Conservation (phyloP, 1,140 invertebrate species). For the Catajapyx aquilonaris region DNA sequence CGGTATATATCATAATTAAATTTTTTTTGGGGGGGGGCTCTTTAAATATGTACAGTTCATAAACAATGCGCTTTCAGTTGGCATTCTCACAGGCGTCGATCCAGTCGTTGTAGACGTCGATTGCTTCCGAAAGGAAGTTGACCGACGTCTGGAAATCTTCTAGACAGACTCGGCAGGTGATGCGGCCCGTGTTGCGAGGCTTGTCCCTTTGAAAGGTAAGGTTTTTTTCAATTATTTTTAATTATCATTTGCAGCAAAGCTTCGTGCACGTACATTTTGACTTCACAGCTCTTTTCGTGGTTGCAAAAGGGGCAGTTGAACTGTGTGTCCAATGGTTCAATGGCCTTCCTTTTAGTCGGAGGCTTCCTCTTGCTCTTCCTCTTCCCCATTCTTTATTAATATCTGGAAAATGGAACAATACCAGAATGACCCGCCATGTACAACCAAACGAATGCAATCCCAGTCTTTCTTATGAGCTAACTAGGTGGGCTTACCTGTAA, state of each 20-base stretch:
- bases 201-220: constrained; percentile 77
- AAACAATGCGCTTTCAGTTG: too few relatives aligned
- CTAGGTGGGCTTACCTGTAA: too few relatives aligned
- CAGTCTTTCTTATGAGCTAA: too few relatives aligned
- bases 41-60: too few relatives aligned
- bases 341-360: constrained; percentile 79
- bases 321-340: constrained; percentile 80
- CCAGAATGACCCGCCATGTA: too few relatives aligned
- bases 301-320: constrained; percentile 99
- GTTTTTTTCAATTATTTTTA: not conserved
- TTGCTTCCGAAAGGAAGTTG: constrained; percentile 86
- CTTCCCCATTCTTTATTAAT: too few relatives aligned
- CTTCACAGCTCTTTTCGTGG: constrained; percentile 97
- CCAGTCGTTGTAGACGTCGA: constrained; percentile 99
- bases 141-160: constrained; percentile 95
- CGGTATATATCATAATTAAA: too few relatives aligned
- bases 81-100: constrained; percentile 94
- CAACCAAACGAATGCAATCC: too few relatives aligned
- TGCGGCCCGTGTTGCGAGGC: constrained; percentile 70
- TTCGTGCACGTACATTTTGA: constrained; percentile 98
- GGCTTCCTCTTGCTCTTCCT: constrained; percentile 94
- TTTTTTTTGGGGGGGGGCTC: too few relatives aligned
- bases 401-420: too few relatives aligned
- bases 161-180: constrained; percentile 81
- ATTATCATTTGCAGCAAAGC: too few relatives aligned